These are phyloP conservation scores for Diabrotica balteata DNA, from an alignment of 2,888 invertebrate genomes.

Conservation along the genomic window DNA sequence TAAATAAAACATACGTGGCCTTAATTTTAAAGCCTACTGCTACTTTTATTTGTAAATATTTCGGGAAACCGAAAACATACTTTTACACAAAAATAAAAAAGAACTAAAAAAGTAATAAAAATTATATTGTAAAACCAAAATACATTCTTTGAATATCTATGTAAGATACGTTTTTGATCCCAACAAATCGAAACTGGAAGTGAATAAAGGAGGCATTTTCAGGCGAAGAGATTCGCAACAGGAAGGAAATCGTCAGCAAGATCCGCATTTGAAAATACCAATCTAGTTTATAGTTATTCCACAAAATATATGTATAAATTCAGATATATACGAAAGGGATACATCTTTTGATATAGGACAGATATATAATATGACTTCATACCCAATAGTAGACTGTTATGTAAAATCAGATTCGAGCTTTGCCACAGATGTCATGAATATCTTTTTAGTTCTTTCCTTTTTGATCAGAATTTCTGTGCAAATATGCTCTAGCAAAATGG, in stretches of 20 bases:
- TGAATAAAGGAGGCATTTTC: slow-evolving; percentile 25
- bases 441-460: slow-evolving; percentile 18
- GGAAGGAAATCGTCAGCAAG: slow-evolving; percentile 31
- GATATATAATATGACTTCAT: slow-evolving; percentile 31
- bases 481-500: slow-evolving; percentile 6
- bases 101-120: too few relatives aligned
- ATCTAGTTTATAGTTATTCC: slow-evolving; percentile 33
- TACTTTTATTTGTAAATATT: too few relatives aligned
- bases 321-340: slow-evolving; percentile 30
- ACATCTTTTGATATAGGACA: slow-evolving; percentile 28
- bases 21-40: too few relatives aligned
- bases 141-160: background rate
- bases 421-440: slow-evolving; percentile 31
- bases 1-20: too few relatives aligned
- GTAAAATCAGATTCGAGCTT: slow-evolving; percentile 25
- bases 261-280: slow-evolving; percentile 31
- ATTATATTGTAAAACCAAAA: too few relatives aligned
- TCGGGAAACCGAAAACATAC: too few relatives aligned
- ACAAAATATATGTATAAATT: slow-evolving; percentile 34
- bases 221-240: slow-evolving; percentile 17
- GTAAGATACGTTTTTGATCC: slow-evolving; percentile 6
- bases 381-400: slow-evolving; percentile 31
- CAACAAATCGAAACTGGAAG: slow-evolving; percentile 21
- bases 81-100: too few relatives aligned
- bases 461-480: slow-evolving; percentile 18